Conservation (phyloP, 2,113 vertebrate genomes). For the Paramisgurnus dabryanus region DNA sequence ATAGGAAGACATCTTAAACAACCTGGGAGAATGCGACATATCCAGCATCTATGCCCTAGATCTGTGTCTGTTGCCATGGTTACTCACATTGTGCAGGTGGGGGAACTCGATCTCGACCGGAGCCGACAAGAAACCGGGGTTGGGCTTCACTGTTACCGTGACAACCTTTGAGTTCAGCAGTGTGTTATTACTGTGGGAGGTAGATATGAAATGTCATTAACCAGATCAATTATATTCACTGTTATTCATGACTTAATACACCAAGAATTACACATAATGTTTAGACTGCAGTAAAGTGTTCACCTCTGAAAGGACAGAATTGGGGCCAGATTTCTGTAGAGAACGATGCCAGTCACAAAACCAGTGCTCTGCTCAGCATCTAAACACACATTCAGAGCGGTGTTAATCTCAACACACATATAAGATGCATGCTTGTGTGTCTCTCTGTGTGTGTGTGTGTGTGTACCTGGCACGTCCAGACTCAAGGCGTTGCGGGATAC, state of each 20-base stretch:
- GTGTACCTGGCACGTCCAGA: conserved; percentile 82
- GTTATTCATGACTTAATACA: background rate
- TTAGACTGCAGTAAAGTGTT: background rate
- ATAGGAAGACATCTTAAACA: too few species aligned
- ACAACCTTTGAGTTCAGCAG: conserved; percentile 94
- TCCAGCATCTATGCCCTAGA: background rate
- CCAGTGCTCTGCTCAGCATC: conserved; percentile 82
- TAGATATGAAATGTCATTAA: background rate
- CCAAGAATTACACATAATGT: too few species aligned
- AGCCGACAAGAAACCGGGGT: conserved; percentile 79
- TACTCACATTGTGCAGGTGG: conserved; percentile 93
- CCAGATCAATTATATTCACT: background rate
- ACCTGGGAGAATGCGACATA: too few species aligned
- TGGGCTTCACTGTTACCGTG: conserved; percentile 90
- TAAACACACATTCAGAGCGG: conserved; percentile 20
- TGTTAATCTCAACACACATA: background rate
- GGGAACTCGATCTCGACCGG: conserved; percentile 95
- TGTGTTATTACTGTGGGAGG: conserved; percentile 82
- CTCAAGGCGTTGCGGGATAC: conserved; percentile 88
- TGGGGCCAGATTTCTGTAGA: conserved; percentile 90
- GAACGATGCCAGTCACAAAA: conserved; percentile 91
- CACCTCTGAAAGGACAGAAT: conserved; percentile 92
- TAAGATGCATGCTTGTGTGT: background rate
- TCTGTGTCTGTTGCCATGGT: background rate
- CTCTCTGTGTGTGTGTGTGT: conserved; percentile 36